Conservation (phyloP, 2,113 vertebrate species). For the Pterocles burchelli region DNA sequence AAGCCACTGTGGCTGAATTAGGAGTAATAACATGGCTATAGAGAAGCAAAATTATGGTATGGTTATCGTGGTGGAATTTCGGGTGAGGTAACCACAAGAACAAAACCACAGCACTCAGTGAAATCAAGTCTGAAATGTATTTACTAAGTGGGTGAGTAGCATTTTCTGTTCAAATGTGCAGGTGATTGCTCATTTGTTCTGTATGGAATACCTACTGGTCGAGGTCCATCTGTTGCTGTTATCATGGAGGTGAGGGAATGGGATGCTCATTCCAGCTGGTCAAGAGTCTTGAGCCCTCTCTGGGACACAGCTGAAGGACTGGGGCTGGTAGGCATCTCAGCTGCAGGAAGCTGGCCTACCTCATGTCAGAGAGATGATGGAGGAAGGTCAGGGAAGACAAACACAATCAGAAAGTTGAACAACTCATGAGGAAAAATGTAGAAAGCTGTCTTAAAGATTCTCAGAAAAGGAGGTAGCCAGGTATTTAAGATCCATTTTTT, state of each 20-base stretch:
- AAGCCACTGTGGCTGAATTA: background rate
- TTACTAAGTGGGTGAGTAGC: background rate
- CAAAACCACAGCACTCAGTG: background rate
- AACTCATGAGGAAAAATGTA: background rate
- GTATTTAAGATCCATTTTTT: background rate
- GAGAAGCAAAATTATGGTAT: background rate
- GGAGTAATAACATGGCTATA: background rate
- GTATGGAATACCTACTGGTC: background rate
- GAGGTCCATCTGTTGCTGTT: background rate
- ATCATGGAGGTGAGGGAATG: background rate
- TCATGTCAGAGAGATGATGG: background rate
- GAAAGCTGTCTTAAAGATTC: background rate
- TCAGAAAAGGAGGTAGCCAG: background rate
- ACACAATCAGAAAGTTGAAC: background rate
- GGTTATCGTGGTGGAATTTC: background rate
- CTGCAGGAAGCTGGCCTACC: background rate
- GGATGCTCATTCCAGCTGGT: background rate
- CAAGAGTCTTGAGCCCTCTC: background rate
- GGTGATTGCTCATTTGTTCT: background rate
- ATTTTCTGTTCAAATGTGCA: background rate
- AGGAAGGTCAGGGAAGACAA: background rate
- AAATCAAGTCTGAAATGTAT: background rate
- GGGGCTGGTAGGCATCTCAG: background rate
- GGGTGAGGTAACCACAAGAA: background rate
- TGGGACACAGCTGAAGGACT: background rate